Evolutionary conservation across 2,113 vertebrate genomes (phyloP), one percentile per base, ranked within the genome.

Genomic region (Brachionichthys hirsutus): DNA sequence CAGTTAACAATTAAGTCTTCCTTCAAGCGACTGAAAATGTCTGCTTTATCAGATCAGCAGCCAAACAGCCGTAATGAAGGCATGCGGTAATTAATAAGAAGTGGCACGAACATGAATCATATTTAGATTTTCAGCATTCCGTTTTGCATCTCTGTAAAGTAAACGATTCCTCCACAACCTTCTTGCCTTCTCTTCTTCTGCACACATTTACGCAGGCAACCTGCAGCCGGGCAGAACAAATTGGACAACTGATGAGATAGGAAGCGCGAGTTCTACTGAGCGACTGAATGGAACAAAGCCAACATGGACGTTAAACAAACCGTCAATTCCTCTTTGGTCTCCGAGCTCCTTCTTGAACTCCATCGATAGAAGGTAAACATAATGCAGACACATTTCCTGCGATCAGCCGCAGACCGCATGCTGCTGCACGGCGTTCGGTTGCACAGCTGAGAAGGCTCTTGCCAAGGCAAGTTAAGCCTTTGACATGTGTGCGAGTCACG

Each of bases 381-480:
- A 34, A 64, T 66, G 67, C 63, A 43, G 64, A 80, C 69, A 57
- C 57, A 75, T 65, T 70, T 80, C 70, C 53, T 17, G 58, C 50
- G 58, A 64, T 60, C 52, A 35, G 36, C 70, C 51, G 53, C 55
- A 18, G 57, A 15, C 53, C 14, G 36, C 78, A 60, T 12, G 22
- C 62, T 47, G 65, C 67, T 52, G 67, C 68, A 58, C 24, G 8
- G 36, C 78, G 56, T 14, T 9, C 9, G 34, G 9, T 35, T 49
- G 65, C 66, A 58, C 70, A 67, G 75, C 74, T 62, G 67, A 77
- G 78, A 70, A 78, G 79, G 78, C 22, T 43, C 54, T 45, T 53
- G 80, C 76, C 78, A 81, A 49, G 73, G 71, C 67, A 66, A 69
- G 77, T 81, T 87, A 80, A 86, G 79, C 73, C 74, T 73, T 48